A percentile compares a stretch with the other conserved stretches of the same genome.
phyloP scores from a whole-genome alignment of 2,888 invertebrate genomes.

The Latrodectus hesperus region DNA sequence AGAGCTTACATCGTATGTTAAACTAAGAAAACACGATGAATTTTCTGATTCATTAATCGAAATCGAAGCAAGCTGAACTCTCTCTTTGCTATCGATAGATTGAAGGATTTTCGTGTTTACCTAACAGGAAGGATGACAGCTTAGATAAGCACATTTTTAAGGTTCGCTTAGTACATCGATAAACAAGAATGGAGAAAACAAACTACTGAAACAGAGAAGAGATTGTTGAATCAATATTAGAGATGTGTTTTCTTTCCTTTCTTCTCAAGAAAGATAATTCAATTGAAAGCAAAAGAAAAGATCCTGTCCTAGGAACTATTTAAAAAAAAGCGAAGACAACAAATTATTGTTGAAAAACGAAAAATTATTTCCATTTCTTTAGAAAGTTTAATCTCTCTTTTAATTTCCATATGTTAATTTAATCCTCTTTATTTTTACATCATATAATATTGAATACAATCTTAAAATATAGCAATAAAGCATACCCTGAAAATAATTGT shows the following conservation, averaged over 20 bases:
- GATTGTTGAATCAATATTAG: neutral
- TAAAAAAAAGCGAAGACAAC: neutral
- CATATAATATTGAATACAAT: too few species aligned
- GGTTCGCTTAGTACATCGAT: neutral
- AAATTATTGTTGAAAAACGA: neutral
- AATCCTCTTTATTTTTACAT: too few species aligned
- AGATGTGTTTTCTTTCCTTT: neutral
- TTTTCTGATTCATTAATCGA: neutral
- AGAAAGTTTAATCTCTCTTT: neutral
- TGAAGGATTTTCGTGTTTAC: neutral
- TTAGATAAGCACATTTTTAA: neutral
- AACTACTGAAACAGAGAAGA: neutral
- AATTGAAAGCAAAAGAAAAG: neutral
- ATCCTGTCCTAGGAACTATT: neutral
- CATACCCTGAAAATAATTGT: too few species aligned
- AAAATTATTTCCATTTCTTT: neutral
- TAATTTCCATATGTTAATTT: too few species aligned
- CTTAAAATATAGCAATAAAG: too few species aligned
- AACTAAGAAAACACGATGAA: too few species aligned
- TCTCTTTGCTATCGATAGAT: neutral
- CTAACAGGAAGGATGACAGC: neutral
- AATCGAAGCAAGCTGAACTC: neutral
- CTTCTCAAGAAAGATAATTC: conserved; percentile 5
- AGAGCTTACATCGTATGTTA: too few species aligned
- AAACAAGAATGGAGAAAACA: neutral